Evolutionary conservation across 2,113 vertebrate species (phyloP).

Genomic region (Phylloscopus trochilus): DNA sequence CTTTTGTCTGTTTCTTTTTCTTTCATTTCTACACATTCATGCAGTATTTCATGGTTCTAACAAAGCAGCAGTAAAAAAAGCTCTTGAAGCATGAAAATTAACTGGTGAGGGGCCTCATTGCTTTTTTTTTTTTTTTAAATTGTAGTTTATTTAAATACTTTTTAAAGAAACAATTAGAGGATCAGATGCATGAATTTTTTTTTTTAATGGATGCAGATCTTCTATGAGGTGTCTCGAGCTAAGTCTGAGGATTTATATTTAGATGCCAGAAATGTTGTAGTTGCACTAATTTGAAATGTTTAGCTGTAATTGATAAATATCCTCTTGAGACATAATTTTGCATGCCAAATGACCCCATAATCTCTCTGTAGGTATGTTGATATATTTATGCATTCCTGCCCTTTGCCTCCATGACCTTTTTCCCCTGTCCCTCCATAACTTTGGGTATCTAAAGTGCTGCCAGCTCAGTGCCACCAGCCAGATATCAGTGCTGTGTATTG

Average conservation of each 20-base stretch:
- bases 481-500: constrained; percentile 83
- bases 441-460: constrained; percentile 80
- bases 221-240: constrained; percentile 77
- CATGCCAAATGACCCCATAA: constrained; percentile 81
- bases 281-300: constrained; percentile 77
- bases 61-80: constrained; percentile 86
- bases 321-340: constrained; percentile 82
- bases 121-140: constrained; percentile 68
- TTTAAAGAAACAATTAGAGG: constrained; percentile 67
- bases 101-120: constrained; percentile 88
- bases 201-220: constrained; percentile 83
- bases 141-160: constrained; percentile 78
- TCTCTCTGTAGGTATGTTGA: constrained; percentile 80
- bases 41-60: constrained; percentile 88
- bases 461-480: constrained; percentile 80
- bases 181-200: constrained; percentile 82
- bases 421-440: constrained; percentile 75
- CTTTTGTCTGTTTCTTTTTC: constrained; percentile 88
- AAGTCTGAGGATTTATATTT: constrained; percentile 76
- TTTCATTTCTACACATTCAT: constrained; percentile 87
- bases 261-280: constrained; percentile 78
- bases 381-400: constrained; percentile 79
- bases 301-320: constrained; percentile 73
- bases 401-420: constrained; percentile 77
- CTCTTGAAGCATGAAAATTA: constrained; percentile 87